A percentile compares a stretch with the other conserved stretches of the same genome.
These are phyloP conservation scores for Sclerodermus sp. DNA, from an alignment of 2,888 invertebrate genomes.

Conservation along the genomic window DNA sequence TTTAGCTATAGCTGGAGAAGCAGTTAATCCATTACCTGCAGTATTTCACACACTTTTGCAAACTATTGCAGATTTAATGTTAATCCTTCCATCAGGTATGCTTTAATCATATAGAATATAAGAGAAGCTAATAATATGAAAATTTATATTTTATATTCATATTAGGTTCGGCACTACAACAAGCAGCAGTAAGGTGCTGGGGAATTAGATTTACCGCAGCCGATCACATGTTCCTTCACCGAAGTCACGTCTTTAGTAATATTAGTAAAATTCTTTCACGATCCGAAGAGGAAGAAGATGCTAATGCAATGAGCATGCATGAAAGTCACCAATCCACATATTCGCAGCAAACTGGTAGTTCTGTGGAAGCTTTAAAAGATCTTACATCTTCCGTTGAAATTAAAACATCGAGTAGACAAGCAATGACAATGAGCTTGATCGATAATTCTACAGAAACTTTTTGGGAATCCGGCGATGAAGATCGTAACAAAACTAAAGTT, in stretches of 20 bases:
- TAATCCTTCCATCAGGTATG: constrained; percentile 77
- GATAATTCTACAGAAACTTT: constrained; percentile 97
- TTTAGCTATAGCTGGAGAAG: constrained; percentile 73
- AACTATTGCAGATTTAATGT: constrained; percentile 89
- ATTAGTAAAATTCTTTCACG: constrained; percentile 93
- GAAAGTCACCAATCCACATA: constrained; percentile 62
- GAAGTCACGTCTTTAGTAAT: constrained; percentile 91
- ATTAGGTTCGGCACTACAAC: constrained; percentile 73
- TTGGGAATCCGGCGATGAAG: constrained; percentile 99
- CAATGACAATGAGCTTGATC: constrained; percentile 89
- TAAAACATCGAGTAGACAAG: constrained; percentile 89
- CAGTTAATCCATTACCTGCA: constrained; percentile 68
- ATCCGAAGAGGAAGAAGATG: constrained; percentile 79
- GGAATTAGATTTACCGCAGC: constrained; percentile 85
- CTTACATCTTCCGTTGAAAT: constrained; percentile 77
- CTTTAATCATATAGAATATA: not conserved
- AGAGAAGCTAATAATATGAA: not conserved
- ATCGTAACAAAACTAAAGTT: constrained; percentile 88
- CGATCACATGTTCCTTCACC: constrained; percentile 89
- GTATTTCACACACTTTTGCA: constrained; percentile 86
- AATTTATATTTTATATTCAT: not conserved
- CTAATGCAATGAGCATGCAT: constrained; percentile 61
- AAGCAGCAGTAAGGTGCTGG: constrained; percentile 93
- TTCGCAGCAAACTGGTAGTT: constrained; percentile 57
- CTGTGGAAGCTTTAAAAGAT: constrained; percentile 71